A percentile compares a stretch with the other conserved stretches of the same genome.
Evolutionary conservation across 2,113 vertebrate species (phyloP).

Genomic region (Chionodraco myersi): DNA sequence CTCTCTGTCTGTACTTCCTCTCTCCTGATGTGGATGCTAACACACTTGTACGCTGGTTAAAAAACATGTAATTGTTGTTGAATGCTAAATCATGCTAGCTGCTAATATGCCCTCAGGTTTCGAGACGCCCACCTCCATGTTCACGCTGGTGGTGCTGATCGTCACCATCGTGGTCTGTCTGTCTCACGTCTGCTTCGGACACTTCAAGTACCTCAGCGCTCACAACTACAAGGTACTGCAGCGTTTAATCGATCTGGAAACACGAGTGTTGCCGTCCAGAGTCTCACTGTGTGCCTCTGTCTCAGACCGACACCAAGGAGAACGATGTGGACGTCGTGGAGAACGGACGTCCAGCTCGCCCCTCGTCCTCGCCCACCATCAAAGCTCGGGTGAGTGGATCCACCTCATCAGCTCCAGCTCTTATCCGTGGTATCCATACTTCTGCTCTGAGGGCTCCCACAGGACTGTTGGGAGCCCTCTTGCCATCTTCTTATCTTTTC

Average conservation of each 20-base stretch:
- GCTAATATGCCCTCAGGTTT: conserved; percentile 83
- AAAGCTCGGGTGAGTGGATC: conserved; percentile 87
- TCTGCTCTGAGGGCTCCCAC: too few relatives aligned
- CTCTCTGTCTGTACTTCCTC: too few relatives aligned
- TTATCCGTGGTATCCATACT: too few relatives aligned
- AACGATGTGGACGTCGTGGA: conserved; percentile 86
- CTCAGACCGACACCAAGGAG: conserved; percentile 95
- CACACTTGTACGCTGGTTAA: too few relatives aligned
- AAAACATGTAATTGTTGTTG: not conserved
- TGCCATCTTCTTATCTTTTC: too few relatives aligned
- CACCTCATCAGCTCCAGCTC: not conserved
- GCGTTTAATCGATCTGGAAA: not conserved
- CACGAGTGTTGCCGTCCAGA: too few relatives aligned
- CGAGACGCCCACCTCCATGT: conserved; percentile 93
- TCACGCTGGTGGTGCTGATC: conserved; percentile 96
- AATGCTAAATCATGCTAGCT: not conserved
- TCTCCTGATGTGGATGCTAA: too few relatives aligned
- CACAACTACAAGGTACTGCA: conserved; percentile 96
- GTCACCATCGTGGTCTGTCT: conserved; percentile 97
- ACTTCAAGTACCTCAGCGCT: conserved; percentile 99
- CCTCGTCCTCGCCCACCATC: conserved; percentile 81
- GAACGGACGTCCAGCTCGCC: conserved; percentile 87
- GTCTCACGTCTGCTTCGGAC: conserved; percentile 96
- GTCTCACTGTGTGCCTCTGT: conserved; percentile 7
- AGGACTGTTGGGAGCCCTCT: too few relatives aligned